Evolutionary conservation across 2,888 invertebrate species (phyloP).

Genomic region (Periphyllus acericola): DNA sequence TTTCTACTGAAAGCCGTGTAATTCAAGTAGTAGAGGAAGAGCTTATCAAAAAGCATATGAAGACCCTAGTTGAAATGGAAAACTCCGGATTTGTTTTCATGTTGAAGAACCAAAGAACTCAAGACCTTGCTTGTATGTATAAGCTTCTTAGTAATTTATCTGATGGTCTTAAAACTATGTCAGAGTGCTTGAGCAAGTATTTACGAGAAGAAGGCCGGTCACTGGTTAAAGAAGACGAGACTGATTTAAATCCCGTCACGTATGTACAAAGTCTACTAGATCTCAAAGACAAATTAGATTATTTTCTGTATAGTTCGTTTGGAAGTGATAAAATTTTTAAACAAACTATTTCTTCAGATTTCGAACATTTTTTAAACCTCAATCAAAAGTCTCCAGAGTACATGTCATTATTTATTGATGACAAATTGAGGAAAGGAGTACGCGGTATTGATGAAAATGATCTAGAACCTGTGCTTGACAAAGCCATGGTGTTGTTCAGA

Average conservation of each 20-base stretch:
- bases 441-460: conserved; percentile 99
- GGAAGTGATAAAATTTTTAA: conserved; percentile 97
- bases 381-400: conserved; percentile 98
- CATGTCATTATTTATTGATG: conserved; percentile 97
- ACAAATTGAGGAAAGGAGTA: conserved; percentile 98
- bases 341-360: conserved; percentile 98
- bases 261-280: conserved; percentile 83
- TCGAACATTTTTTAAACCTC: conserved; percentile 97
- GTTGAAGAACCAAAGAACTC: conserved; percentile 96
- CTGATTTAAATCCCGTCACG: conserved; percentile 56
- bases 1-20: conserved; percentile 94
- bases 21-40: conserved; percentile 97
- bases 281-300: conserved; percentile 97
- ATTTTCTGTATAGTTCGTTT: conserved; percentile 96
- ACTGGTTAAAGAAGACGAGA: conserved; percentile 83
- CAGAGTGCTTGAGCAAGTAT: conserved; percentile 94
- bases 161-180: conserved; percentile 94
- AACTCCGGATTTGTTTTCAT: conserved; percentile 99
- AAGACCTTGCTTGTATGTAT: conserved; percentile 97
- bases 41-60: conserved; percentile 98
- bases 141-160: conserved; percentile 92
- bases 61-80: conserved; percentile 98
- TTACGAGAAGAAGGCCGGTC: conserved; percentile 95
- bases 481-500: conserved; percentile 99
- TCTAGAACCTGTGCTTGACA: conserved; percentile 96